phyloP scores from a whole-genome alignment of 2,888 invertebrate species.

The Drosophila mimica region DNA sequence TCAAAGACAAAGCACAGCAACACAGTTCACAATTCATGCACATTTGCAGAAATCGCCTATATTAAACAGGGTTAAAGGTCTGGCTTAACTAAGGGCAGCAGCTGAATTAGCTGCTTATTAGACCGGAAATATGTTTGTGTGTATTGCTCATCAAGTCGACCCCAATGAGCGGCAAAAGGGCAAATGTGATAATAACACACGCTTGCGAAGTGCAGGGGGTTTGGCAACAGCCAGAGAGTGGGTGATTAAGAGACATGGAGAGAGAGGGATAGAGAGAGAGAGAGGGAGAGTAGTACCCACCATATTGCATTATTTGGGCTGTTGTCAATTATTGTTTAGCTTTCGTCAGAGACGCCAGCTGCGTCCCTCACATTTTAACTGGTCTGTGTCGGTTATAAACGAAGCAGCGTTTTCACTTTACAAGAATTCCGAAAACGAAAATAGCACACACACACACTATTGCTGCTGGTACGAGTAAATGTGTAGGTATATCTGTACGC shows the following conservation, averaged over 20 bases:
- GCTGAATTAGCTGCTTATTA: conserved; percentile 16
- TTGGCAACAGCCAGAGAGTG: not conserved
- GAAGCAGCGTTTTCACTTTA: conserved; percentile 32
- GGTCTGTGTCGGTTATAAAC: conserved; percentile 5
- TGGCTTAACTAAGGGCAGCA: not conserved
- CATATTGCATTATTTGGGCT: conserved; percentile 45
- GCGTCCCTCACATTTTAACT: conserved; percentile 37
- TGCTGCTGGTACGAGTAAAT: not conserved
- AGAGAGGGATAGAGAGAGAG: not conserved
- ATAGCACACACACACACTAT: conserved; percentile 35
- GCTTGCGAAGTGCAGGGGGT: conserved; percentile 21
- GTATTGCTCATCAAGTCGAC: not conserved
- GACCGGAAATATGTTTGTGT: conserved; percentile 45
- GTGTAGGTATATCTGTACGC: not conserved
- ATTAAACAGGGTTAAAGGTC: not conserved
- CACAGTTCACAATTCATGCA: not conserved
- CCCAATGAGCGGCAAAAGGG: conserved; percentile 16
- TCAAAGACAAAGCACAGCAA: conserved; percentile 28
- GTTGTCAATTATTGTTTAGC: conserved; percentile 30
- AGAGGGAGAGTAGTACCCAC: conserved; percentile 48
- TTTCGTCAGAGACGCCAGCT: conserved; percentile 21
- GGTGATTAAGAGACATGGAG: not conserved
- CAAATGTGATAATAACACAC: conserved; percentile 18
- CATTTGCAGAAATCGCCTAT: not conserved
- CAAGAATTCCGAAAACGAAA: conserved; percentile 37